Conservation (phyloP, 2,888 invertebrate genomes). For the Rhagonycha fulva region DNA sequence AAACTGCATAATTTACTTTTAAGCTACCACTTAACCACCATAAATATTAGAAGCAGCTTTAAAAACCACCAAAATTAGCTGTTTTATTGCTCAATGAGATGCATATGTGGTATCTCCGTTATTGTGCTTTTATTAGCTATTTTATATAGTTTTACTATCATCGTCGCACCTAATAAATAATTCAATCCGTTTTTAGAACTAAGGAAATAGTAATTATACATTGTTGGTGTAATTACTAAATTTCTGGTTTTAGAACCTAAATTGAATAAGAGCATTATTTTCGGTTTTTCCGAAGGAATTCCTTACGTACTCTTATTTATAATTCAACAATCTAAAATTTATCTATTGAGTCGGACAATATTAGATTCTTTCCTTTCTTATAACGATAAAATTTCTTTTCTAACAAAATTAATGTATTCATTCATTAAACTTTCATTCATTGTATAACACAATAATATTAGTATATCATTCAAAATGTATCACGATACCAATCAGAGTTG, state of each 20-base stretch:
- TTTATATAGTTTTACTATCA: background rate
- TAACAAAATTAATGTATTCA: background rate
- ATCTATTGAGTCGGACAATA: background rate
- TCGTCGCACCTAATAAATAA: background rate
- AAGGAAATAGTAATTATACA: background rate
- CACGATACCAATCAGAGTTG: background rate
- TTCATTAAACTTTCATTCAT: background rate
- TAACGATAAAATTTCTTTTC: background rate
- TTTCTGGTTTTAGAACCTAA: background rate
- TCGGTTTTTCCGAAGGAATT: background rate
- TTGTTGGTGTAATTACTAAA: no score
- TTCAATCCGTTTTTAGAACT: background rate
- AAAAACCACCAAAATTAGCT: background rate
- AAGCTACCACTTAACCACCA: background rate
- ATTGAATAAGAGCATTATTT: background rate
- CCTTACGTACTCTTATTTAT: background rate
- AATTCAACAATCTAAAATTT: background rate
- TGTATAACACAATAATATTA: background rate
- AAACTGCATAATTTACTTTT: background rate
- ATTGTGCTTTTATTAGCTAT: background rate
- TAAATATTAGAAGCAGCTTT: background rate
- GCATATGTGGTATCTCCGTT: background rate
- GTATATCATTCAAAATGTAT: background rate
- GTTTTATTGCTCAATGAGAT: background rate
- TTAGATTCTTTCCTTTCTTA: background rate